Base-by-base conservation (phyloP, 2,888 invertebrate genomes). In the Pollenia angustigena region DNA sequence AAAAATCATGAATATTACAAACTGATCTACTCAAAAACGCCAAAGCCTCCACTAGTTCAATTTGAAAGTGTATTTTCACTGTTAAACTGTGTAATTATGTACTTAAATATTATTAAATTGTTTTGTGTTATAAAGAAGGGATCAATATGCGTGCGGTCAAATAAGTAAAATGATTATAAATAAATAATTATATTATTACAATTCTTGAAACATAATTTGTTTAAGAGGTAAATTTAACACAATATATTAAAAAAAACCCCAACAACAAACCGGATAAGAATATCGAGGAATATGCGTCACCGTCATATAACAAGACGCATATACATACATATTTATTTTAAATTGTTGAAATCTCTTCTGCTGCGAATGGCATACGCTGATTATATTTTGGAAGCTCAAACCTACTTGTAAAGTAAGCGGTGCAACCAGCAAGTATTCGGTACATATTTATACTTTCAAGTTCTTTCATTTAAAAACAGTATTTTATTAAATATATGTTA, bases 251-350 rank as follows among this genome's bases (percentile, higher is more conserved):
- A 46, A 56, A 74, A 23, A 79, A 64, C 32, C 32, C 32, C 7
- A 81, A 64, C 18, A 42, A 68, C 9, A 71, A 76, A 48, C 44
- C 81, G 81, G 85, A 85, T 85, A 85, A 85, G 81, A 81, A 81
- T 40, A 60, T 52, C 48, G 42, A 46, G 52, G 16, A 85, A 76
- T 50, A 85, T 85, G 81, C 81, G 85, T 85, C 85, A 85, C 48
- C 62, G 44, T 23, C 18, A 44, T 23, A 80, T 42, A 54, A 32
- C 42, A 69, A 23, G 69, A 50, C 58, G 18, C 18, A 68, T 50
- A 60, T 46, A 68, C 4, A 40, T 16, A 75, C 56, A 32, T 32
- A 32, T 32, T 4, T 32, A 32, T 85, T 72, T 74, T 56, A 52
- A 40, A 48, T 60, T 69, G 32, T 82, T 76, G n/a, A 69, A 69